Percentiles rank a stretch among this genome's conserved stretches.
Conservation (phyloP, 30 jellyfish, hydroid and myxozoan species). For the Kudoa iwatai region DNA sequence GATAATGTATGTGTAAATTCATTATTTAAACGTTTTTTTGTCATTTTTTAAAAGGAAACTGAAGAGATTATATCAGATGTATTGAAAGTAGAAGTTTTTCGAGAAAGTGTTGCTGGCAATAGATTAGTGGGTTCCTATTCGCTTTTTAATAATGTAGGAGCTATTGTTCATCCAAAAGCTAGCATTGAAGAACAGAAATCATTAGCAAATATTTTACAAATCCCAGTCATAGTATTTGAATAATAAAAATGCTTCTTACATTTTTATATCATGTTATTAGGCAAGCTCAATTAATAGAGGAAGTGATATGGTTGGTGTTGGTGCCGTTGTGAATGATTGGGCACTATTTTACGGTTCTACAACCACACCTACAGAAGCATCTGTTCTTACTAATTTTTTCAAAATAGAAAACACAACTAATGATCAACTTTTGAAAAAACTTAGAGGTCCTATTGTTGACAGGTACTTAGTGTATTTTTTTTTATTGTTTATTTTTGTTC, state of each 20-base stretch:
- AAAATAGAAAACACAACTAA: too few relatives aligned
- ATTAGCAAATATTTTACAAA: neutral
- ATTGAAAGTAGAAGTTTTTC: conserved; percentile 41
- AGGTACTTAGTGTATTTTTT: too few relatives aligned
- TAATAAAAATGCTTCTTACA: too few relatives aligned
- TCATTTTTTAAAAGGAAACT: conserved; percentile 64
- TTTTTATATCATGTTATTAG: conserved; percentile 3
- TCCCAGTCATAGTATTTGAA: neutral
- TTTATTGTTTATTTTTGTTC: too few relatives aligned
- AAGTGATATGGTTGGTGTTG: conserved; percentile 81
- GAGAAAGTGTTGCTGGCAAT: conserved; percentile 66
- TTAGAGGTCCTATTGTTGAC: too few relatives aligned
- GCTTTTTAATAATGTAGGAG: conserved; percentile 69
- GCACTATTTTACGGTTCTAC: conserved; percentile 74
- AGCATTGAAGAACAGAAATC: neutral
- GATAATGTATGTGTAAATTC: too few relatives aligned
- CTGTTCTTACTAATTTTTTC: conserved; percentile 29
- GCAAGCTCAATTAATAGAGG: conserved; percentile 95
- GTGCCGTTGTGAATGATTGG: conserved; percentile 95
- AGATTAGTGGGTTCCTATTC: conserved; percentile 79
- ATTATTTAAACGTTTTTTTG: too few relatives aligned
- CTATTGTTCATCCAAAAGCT: conserved; percentile 8
- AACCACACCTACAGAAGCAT: conserved; percentile 72
- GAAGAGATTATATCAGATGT: conserved; percentile 67
- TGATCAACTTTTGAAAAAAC: too few relatives aligned